phyloP scores from a whole-genome alignment of 2,888 invertebrate genomes.

The Parapristionchus giblindavisi region DNA sequence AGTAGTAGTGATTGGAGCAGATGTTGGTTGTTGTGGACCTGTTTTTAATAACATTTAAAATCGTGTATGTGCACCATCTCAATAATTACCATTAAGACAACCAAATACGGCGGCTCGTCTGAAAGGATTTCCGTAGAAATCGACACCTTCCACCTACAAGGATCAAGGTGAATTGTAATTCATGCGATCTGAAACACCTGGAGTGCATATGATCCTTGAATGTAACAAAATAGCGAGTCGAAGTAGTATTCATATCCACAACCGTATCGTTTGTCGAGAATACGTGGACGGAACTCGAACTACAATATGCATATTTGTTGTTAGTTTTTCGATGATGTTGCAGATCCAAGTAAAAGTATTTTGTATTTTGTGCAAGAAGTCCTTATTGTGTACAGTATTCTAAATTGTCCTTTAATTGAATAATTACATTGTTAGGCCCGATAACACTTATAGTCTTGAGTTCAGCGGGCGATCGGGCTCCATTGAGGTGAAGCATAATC shows the following conservation, averaged over 20 bases:
- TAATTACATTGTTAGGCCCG: constrained; percentile 17
- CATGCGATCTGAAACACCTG: too few species aligned
- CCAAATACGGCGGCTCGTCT: constrained; percentile 19
- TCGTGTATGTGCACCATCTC: neutral
- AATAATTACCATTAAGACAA: neutral
- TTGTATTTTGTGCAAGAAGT: too few species aligned
- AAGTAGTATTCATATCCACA: constrained; percentile 35
- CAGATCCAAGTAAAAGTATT: too few species aligned
- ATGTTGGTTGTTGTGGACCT: neutral
- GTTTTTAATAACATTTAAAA: neutral
- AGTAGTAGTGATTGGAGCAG: neutral
- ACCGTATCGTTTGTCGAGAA: constrained; percentile 31
- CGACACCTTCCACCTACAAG: constrained; percentile 24
- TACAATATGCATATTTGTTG: neutral
- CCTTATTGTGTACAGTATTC: too few species aligned
- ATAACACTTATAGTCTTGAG: constrained; percentile 14
- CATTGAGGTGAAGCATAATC: constrained; percentile 7
- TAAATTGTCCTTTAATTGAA: too few species aligned
- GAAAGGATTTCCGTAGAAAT: constrained; percentile 32
- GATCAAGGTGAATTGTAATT: neutral
- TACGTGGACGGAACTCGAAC: constrained; percentile 34
- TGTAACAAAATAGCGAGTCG: constrained; percentile 31
- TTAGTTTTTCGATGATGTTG: neutral
- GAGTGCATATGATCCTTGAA: constrained; percentile 17
- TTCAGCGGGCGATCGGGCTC: constrained; percentile 7